Evolutionary conservation across 2,797 vertebrate genomes (phyloP).

Genomic region (Perodicticus potto): DNA sequence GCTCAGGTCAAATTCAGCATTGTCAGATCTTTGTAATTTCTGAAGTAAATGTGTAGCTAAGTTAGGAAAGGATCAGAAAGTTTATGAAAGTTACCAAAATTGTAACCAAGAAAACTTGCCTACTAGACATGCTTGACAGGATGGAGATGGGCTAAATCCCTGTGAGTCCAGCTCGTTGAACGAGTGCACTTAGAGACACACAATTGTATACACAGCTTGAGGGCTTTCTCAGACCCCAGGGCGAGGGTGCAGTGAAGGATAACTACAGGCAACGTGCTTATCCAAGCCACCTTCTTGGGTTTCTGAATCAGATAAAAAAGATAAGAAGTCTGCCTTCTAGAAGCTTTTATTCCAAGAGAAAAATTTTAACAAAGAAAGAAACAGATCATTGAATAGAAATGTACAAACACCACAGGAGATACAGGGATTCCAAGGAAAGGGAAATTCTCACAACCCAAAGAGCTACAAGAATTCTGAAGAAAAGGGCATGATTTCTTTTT

Average conservation of each 20-base stretch:
- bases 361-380: not conserved
- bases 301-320: not conserved
- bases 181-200: not conserved
- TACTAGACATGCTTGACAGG: not conserved
- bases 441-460: not conserved
- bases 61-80: not conserved
- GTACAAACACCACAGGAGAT: not conserved
- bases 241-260: not conserved
- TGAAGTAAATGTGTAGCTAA: not conserved
- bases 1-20: slow-evolving; percentile 2
- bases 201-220: not conserved
- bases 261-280: not conserved
- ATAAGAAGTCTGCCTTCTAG: not conserved
- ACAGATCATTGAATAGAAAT: not conserved
- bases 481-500: not conserved
- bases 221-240: not conserved
- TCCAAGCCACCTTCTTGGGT: not conserved
- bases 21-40: not conserved
- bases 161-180: not conserved
- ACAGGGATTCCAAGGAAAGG: not conserved
- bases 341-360: not conserved
- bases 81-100: not conserved
- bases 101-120: not conserved
- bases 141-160: not conserved
- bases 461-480: not conserved